These are phyloP conservation scores for Molossus molossus DNA, from an alignment of 2,797 vertebrate genomes.

Conservation along the genomic window DNA sequence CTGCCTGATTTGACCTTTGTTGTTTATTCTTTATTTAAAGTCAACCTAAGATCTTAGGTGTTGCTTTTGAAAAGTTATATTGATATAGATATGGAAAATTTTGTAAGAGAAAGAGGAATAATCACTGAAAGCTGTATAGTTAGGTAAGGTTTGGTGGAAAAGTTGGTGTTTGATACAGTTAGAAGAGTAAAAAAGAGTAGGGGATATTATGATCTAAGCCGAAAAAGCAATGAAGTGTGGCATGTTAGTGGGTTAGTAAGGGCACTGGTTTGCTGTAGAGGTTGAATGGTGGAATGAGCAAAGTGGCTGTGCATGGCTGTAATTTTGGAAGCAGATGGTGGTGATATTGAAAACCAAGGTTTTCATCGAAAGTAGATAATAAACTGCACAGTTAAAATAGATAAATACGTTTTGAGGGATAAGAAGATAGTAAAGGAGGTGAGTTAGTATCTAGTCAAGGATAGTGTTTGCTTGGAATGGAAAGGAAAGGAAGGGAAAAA, in stretches of 20 bases:
- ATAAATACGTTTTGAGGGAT: neutral
- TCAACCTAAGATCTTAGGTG: conserved; percentile 1
- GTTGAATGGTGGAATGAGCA: neutral
- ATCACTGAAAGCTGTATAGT: neutral
- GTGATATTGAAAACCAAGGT: neutral
- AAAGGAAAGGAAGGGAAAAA: neutral
- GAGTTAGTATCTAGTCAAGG: neutral
- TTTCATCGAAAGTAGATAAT: neutral
- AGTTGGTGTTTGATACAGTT: neutral
- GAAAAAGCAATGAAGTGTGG: neutral
- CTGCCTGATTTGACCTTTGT: neutral
- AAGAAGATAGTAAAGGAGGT: neutral
- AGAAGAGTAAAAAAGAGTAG: neutral
- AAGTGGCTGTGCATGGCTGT: neutral
- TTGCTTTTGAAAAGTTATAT: neutral
- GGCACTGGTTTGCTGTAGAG: neutral
- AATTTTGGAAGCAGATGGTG: neutral
- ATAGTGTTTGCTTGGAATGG: neutral
- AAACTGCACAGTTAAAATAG: neutral
- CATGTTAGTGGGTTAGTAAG: accelerated
- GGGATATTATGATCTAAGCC: neutral
- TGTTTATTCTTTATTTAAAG: conserved; percentile 68
- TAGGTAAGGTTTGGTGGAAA: neutral
- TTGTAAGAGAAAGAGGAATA: neutral
- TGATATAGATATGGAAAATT: neutral